These are phyloP conservation scores for Drosophila kepulauana DNA, from an alignment of 1,140 invertebrate genomes.

Conservation along the genomic window DNA sequence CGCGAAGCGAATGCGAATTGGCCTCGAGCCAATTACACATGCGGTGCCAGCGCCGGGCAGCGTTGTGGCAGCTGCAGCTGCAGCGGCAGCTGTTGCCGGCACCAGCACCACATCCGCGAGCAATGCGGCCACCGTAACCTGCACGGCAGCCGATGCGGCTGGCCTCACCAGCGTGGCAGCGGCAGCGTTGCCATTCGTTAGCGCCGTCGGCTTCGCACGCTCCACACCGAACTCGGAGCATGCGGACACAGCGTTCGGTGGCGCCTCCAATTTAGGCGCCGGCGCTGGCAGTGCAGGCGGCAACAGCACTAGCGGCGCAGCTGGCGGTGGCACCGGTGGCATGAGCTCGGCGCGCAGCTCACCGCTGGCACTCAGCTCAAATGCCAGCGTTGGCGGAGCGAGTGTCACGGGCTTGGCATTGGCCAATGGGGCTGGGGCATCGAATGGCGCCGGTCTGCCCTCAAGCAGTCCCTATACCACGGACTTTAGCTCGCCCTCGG, in stretches of 20 bases:
- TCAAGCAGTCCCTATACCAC: constrained; percentile 81
- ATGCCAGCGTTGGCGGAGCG: constrained; percentile 76
- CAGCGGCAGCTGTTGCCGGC: constrained; percentile 72
- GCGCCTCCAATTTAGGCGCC: constrained; percentile 47
- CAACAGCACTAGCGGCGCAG: constrained; percentile 39
- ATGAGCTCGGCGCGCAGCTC: constrained; percentile 83
- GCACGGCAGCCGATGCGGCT: constrained; percentile 64
- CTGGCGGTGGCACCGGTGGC: constrained; percentile 57
- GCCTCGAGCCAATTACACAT: constrained; percentile 96
- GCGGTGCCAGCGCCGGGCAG: constrained; percentile 89
- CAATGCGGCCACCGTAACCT: constrained; percentile 67
- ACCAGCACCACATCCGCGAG: constrained; percentile 59
- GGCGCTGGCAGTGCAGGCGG: constrained; percentile 63
- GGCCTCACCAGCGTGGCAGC: constrained; percentile 73
- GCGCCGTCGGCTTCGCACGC: constrained; percentile 76
- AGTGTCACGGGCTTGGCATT: constrained; percentile 67
- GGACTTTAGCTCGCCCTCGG: constrained; percentile 78
- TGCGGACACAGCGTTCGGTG: constrained; percentile 68
- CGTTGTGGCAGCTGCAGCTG: constrained; percentile 86
- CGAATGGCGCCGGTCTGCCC: constrained; percentile 77
- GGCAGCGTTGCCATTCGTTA: constrained; percentile 76
- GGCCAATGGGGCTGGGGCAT: constrained; percentile 73
- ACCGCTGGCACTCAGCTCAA: constrained; percentile 80
- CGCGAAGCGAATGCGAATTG: constrained; percentile 97
- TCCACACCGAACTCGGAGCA: constrained; percentile 82